These are phyloP conservation scores for Scomber scombrus DNA, from an alignment of 2,113 vertebrate species.

Conservation along the genomic window DNA sequence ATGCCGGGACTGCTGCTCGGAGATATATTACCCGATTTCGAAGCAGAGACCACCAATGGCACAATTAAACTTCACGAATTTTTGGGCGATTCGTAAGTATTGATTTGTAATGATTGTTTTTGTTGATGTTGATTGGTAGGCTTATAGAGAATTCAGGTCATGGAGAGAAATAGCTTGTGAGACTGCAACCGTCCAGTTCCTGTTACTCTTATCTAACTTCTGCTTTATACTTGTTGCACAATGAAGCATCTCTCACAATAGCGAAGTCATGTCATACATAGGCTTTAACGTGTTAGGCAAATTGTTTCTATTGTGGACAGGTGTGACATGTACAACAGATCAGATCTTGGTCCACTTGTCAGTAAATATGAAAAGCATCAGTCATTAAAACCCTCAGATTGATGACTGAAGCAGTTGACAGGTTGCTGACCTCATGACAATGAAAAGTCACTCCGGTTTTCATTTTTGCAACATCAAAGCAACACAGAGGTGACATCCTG, in stretches of 20 bases:
- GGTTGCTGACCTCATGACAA: neutral
- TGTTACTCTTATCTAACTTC: slow-evolving; percentile 34
- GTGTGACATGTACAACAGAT: neutral
- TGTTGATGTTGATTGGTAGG: neutral
- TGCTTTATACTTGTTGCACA: slow-evolving; percentile 12
- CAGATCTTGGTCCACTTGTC: neutral
- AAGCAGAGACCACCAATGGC: slow-evolving; percentile 90
- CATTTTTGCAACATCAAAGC: neutral
- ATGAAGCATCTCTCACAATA: too few species aligned
- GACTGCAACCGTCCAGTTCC: slow-evolving; percentile 13
- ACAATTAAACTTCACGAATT: slow-evolving; percentile 89
- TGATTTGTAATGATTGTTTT: neutral
- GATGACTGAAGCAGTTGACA: too few species aligned
- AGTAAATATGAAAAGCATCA: neutral
- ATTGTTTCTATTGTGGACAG: too few species aligned
- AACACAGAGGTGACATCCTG: slow-evolving; percentile 29
- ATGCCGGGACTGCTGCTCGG: slow-evolving; percentile 93
- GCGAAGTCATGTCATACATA: too few species aligned
- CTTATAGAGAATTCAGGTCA: neutral
- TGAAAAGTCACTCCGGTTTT: neutral
- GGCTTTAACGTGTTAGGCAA: neutral
- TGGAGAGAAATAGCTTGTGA: too few species aligned
- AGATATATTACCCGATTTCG: slow-evolving; percentile 91
- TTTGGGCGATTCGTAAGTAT: slow-evolving; percentile 91
- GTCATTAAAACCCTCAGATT: too few species aligned